A percentile compares a stretch with the other conserved stretches of the same genome.
Conservation (phyloP, 2,113 vertebrate species). For the Ammodramus savannarum region DNA sequence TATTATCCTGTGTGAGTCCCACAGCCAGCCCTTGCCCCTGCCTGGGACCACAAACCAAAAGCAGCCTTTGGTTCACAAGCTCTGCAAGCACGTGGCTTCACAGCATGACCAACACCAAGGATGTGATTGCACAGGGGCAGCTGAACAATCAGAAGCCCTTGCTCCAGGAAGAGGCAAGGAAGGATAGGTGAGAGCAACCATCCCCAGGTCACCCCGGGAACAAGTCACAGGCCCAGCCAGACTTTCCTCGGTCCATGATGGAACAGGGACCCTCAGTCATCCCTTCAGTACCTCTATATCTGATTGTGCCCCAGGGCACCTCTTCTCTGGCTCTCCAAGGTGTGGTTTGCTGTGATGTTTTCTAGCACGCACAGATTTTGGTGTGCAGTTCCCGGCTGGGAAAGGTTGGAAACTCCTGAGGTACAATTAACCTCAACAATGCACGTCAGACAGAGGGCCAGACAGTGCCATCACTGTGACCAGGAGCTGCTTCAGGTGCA, state of each 20-base stretch:
- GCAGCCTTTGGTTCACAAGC: neutral
- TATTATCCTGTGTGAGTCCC: neutral
- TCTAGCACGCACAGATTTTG: neutral
- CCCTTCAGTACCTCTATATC: neutral
- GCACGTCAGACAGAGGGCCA: neutral
- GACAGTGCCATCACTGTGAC: neutral
- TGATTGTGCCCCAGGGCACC: neutral
- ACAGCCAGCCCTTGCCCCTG: neutral
- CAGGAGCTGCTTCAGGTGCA: neutral
- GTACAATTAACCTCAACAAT: neutral
- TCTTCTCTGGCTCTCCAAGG: neutral
- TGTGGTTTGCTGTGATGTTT: neutral
- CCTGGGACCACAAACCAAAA: neutral
- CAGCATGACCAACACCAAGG: neutral
- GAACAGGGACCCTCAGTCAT: neutral
- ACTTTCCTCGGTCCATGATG: neutral
- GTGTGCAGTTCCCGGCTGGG: neutral
- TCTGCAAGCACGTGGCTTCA: neutral
- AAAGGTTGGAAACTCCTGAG: neutral
- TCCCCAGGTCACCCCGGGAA: neutral
- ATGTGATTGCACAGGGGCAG: rapidly evolving
- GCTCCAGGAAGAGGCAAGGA: neutral
- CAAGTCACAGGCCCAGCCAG: neutral
- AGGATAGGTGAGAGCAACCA: neutral
- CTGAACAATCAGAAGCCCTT: neutral